Evolutionary conservation across 2,113 vertebrate genomes (phyloP), one percentile per base, ranked within the genome.

Genomic region (Cololabis saira): DNA sequence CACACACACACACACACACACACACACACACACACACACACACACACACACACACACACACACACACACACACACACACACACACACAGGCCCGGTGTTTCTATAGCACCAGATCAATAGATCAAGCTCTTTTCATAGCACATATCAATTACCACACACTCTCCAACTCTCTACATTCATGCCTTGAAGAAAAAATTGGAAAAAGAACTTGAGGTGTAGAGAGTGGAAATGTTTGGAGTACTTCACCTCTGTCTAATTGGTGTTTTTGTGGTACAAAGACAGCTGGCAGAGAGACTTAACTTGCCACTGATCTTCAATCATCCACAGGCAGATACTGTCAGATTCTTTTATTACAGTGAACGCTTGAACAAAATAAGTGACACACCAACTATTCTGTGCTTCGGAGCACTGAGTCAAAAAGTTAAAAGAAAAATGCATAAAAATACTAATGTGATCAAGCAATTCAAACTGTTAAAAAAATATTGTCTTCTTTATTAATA

Each of bases 161-260:
- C 54, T 41, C 11, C 24, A 22, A 55, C 18, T 51, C 16, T 43
- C 33, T 4, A 48, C 47, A 40, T 44, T 16, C 40, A 2, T 22
- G n/a, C 19, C 47, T n/a, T n/a, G n/a, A 55, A 19, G 52, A 61
- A 74, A 76, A n/a, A 70, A 15, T 1, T 12, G 17, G 42, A 30
- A 30, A 49, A 16, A 16, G 51, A 56, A 27, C 24, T 18, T 40
- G 40, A 56, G 65, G 72, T 49, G 60, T 72, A 17, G 30, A 43
- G 56, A 49, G 4, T 5, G 16, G 30, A 55, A 54, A 15, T 55
- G 53, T 69, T 72, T 51, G n/a, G 80, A 56, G 11, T 41, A 17
- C 11, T 40, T 54, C 21, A 22, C 21, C 49, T 71, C 60, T 61
- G 49, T 42, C 33, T 37, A 9, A 37, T 37, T 37, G 50, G n/a